Percentiles rank a stretch among this genome's conserved stretches.
These are phyloP conservation scores for Smittia sp. DNA, from an alignment of 2,888 invertebrate species.

Conservation along the genomic window DNA sequence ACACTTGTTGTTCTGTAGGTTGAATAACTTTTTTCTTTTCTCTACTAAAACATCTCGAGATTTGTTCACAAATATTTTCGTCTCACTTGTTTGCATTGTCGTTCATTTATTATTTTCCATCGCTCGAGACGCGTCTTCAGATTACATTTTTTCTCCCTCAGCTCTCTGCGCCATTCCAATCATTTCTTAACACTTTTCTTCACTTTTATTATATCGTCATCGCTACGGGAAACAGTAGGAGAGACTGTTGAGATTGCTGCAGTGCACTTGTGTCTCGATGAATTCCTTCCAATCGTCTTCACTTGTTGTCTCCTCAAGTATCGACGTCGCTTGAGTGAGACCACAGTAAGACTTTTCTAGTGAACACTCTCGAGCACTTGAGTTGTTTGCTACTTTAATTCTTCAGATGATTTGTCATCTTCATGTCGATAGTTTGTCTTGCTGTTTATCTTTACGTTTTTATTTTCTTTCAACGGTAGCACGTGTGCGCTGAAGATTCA, in stretches of 20 bases:
- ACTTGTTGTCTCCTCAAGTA: background rate
- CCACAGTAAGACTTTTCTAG: background rate
- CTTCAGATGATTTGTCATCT: background rate
- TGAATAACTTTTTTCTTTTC: background rate
- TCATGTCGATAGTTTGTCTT: slow-evolving; percentile 1
- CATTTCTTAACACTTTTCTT: background rate
- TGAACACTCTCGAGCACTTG: background rate
- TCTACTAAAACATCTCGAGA: slow-evolving; percentile 23
- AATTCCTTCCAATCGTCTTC: background rate
- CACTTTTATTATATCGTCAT: background rate
- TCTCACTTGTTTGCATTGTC: slow-evolving; percentile 20
- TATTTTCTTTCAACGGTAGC: background rate
- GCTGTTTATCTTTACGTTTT: slow-evolving; percentile 11
- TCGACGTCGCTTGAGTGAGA: background rate
- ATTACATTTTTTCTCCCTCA: background rate
- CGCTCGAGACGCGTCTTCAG: slow-evolving; percentile 15
- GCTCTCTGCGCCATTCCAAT: background rate
- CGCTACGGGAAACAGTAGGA: slow-evolving; percentile 3
- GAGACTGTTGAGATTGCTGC: slow-evolving; percentile 11
- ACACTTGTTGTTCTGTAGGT: slow-evolving; percentile 8
- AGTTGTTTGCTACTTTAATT: slow-evolving; percentile 9
- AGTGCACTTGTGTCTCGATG: background rate
- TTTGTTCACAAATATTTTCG: background rate
- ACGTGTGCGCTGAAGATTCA: slow-evolving; percentile 3
- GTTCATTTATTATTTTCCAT: slow-evolving; percentile 25